Evolutionary conservation across 2,888 invertebrate species (phyloP).

Genomic region (Nymphalis urticae): DNA sequence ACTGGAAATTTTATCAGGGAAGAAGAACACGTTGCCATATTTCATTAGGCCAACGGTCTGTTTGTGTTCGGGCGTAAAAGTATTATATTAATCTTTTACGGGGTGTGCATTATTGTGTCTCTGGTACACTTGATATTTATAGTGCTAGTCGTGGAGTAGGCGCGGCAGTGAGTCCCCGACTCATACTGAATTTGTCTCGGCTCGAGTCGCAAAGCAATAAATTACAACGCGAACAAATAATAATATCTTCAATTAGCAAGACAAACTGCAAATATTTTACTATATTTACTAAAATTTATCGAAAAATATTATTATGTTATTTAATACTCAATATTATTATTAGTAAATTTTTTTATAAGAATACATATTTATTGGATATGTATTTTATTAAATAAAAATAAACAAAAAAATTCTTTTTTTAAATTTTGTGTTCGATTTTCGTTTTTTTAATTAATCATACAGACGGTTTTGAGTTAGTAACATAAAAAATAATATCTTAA

Average conservation of each 20-base stretch:
- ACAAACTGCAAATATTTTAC: slow-evolving; percentile 35
- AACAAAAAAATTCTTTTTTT: too few relatives aligned
- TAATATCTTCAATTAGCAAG: slow-evolving; percentile 38
- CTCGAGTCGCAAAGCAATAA: slow-evolving; percentile 45
- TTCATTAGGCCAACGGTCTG: slow-evolving; percentile 71
- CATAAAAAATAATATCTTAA: too few relatives aligned
- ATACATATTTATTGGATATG: too few relatives aligned
- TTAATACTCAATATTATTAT: too few relatives aligned
- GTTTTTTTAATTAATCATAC: too few relatives aligned
- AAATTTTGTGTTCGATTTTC: too few relatives aligned
- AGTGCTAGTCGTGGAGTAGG: slow-evolving; percentile 46
- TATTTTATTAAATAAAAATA: too few relatives aligned
- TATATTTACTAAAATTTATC: neutral
- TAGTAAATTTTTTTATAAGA: too few relatives aligned
- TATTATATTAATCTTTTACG: slow-evolving; percentile 74
- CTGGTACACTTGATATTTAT: slow-evolving; percentile 66
- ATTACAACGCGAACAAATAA: slow-evolving; percentile 40
- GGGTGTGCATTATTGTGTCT: slow-evolving; percentile 65
- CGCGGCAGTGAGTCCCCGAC: slow-evolving; percentile 41
- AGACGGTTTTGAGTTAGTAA: too few relatives aligned
- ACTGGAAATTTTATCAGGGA: slow-evolving; percentile 74
- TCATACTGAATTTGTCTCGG: slow-evolving; percentile 48
- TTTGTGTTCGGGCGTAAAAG: slow-evolving; percentile 69
- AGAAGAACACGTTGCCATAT: slow-evolving; percentile 72
- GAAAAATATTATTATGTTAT: too few relatives aligned